Evolutionary conservation across 2,113 vertebrate species (phyloP).

Genomic region (Odobenus rosmarus): DNA sequence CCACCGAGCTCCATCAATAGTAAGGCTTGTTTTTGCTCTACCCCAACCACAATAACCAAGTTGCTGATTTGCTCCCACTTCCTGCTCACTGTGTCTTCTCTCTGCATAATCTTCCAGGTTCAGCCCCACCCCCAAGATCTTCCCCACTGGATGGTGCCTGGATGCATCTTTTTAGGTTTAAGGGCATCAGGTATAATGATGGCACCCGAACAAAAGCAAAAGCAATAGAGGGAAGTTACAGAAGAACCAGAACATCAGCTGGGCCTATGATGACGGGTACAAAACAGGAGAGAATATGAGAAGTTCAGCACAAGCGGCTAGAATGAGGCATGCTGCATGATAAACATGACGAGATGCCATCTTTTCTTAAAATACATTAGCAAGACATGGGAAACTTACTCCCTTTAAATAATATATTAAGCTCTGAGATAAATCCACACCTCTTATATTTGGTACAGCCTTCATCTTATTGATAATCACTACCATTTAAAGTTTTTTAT

Average conservation of each 20-base stretch:
- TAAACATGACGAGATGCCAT: background rate
- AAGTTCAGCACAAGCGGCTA: background rate
- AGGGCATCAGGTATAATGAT: background rate
- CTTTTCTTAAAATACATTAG: background rate
- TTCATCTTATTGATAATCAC: background rate
- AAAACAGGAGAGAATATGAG: background rate
- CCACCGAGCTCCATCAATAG: background rate
- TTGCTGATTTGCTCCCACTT: background rate
- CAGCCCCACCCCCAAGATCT: accelerated
- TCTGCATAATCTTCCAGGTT: background rate
- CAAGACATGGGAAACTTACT: background rate
- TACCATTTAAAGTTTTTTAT: background rate
- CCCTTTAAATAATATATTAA: background rate
- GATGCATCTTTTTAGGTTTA: background rate
- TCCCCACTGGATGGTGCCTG: background rate
- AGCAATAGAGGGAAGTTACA: background rate
- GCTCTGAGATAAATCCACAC: background rate
- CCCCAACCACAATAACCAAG: background rate
- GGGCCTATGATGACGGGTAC: background rate
- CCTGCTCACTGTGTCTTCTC: background rate
- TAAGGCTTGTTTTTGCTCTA: background rate
- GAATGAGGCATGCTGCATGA: accelerated
- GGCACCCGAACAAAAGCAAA: background rate
- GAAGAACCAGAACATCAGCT: background rate
- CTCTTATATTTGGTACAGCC: background rate